Evolutionary conservation across 1,140 invertebrate genomes (phyloP), one percentile per base, ranked within the genome.

Genomic region (Plutomurus gul): DNA sequence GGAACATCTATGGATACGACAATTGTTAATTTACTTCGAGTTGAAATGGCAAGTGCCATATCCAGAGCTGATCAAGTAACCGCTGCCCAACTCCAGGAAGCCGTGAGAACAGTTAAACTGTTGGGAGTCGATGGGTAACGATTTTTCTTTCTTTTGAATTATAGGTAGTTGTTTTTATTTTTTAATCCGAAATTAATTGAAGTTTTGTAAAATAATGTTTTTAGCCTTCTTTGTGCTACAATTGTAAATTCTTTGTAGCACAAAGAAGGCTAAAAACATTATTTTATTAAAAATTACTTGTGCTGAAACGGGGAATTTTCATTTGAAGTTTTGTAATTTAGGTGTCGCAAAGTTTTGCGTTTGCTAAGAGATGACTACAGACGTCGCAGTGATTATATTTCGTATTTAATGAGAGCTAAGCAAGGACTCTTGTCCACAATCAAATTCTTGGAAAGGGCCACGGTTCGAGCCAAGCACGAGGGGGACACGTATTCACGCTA

Each of bases 11-110:
- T 84, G 13, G 90, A 92, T 81, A 91, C 91, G 81, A 91, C 92
- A 82, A 85, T 94, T 18, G 88, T 93, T 39, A 89, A 90, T 16
- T 91, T 95, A 84, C 87, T 96, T 20, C 90, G 92, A 84, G 88
- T 94, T 11, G 93, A 96, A 86, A 87, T 96, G 77, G 94, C 95
- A 11, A 95, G 96, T 87, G 94, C 95, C 51, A 92, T 95, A 36
- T 95, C 95, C 86, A 88, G 95, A 49, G 93, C 94, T 83, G 91
- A 96, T 84, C 90, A 93, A 84, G 90, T 91, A 27, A 87, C 93
- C 40, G 92, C 94, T 56, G 94, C 95, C n/a, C 93, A 96, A 85
- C 88, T 97, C 4, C 92, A 96, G 82, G 93, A 95, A 87, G 94
- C 95, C 1, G 86, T 97, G 73, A 89, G 96, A 27, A 96, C 94